Evolutionary conservation across 1,140 invertebrate species (phyloP), one percentile per base, ranked within the genome.

Genomic region (Geopemphigus sp.): DNA sequence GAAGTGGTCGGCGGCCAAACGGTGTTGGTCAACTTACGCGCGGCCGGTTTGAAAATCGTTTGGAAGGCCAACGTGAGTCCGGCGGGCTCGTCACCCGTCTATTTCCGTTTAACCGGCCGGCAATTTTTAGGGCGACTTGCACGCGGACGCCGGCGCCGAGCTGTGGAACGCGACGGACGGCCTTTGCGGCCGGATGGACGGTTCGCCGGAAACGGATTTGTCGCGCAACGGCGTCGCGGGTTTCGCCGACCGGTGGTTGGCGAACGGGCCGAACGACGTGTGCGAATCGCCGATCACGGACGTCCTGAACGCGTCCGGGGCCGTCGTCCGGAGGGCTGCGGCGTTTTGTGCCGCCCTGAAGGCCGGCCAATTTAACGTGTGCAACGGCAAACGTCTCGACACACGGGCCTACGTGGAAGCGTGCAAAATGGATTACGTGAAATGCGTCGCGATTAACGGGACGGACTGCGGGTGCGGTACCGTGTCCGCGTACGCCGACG

Each of bases 141-240:
- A 89, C 82, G 85, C 92, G 1, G 90, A 92, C 83, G 90, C 89
- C 0, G 88, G 89, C 6, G 89, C 91, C 50, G 88, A 87, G 29
- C 84, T 94, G 54, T 94, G 92, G 91, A 92, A 93, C 84, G 90
- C 90, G 82, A 93, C 93, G 0, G 88, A 89, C 82, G 95, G 95
- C 63, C 85, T 96, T 0, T 96, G 95, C 84, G 94, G 94, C 0
- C 88, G 86, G 6, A 87, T 94, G 78, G 92, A 96, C 85, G 92
- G 92, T 0, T 86, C 90, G 81, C 83, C 85, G 5, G 85, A 85
- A 8, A 92, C 95, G 83, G 94, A 96, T 85, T 87, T 94, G 57
- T 84, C 85, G 22, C 89, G 87, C 0, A 89, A 88, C 83, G 89
- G 90, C 80, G 89, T 81, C 10, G 5, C 53, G 5, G 24, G 29